Evolutionary conservation across 2,797 vertebrate genomes (phyloP).

Genomic region (Agapornis canus): DNA sequence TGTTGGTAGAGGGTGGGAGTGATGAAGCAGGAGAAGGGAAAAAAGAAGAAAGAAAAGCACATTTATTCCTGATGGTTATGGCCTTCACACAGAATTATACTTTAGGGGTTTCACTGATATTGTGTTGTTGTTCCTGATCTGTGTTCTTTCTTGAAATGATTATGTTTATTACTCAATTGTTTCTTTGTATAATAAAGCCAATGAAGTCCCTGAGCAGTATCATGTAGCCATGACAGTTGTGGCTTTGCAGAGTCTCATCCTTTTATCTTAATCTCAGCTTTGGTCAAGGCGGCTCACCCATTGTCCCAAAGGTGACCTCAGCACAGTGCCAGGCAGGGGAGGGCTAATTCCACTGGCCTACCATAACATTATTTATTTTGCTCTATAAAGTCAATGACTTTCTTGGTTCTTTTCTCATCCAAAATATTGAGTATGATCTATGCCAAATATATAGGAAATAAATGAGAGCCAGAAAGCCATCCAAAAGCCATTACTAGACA

Average conservation of each 20-base stretch:
- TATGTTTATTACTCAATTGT: background rate
- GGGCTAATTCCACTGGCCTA: background rate
- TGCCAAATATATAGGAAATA: slow-evolving; percentile 61
- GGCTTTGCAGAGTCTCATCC: background rate
- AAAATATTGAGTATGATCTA: slow-evolving; percentile 44
- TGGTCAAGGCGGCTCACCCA: background rate
- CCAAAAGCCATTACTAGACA: slow-evolving; percentile 56
- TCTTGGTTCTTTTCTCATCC: slow-evolving; percentile 10
- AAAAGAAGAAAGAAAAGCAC: background rate
- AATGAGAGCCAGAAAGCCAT: slow-evolving; percentile 40
- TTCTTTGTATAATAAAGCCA: background rate
- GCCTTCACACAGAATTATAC: background rate
- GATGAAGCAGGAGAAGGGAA: background rate
- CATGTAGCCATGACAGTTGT: background rate
- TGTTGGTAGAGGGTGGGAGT: background rate
- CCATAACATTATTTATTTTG: slow-evolving; percentile 16
- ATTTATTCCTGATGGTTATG: background rate
- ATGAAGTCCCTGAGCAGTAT: background rate
- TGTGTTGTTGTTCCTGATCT: background rate
- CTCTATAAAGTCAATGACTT: slow-evolving; percentile 28
- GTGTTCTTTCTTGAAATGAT: background rate
- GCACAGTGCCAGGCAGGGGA: background rate
- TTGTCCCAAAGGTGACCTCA: background rate
- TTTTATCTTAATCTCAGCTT: background rate
- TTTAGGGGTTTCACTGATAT: background rate